Conservation (phyloP, 2,113 vertebrate genomes). For the Capreolus pygargus region DNA sequence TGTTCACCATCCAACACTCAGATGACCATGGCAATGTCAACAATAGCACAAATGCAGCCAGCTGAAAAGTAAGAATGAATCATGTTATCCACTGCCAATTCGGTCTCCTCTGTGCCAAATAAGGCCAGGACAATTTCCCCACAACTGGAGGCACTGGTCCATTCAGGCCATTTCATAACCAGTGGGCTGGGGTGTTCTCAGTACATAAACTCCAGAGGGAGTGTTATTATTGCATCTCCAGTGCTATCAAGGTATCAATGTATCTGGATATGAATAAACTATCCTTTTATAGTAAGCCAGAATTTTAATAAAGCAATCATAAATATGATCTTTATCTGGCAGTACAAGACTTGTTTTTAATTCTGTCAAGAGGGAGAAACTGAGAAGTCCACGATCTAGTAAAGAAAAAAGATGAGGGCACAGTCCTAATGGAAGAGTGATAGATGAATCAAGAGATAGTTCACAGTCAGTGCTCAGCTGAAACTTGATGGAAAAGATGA, state of each 20-base stretch:
- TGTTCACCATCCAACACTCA: fast-evolving
- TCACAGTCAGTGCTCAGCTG: not conserved
- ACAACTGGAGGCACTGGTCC: not conserved
- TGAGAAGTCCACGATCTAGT: not conserved
- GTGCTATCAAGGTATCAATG: not conserved
- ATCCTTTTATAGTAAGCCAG: not conserved
- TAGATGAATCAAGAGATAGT: not conserved
- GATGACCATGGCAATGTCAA: no score
- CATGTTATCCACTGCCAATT: not conserved
- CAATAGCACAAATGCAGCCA: not conserved
- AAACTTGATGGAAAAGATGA: not conserved
- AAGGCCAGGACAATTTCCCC: not conserved
- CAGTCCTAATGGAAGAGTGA: not conserved
- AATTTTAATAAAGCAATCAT: not conserved
- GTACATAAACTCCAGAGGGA: not conserved
- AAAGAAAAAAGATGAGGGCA: not conserved
- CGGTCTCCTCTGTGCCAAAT: not conserved
- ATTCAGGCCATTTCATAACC: not conserved
- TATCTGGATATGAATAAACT: not conserved
- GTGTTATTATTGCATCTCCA: not conserved
- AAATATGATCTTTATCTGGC: not conserved
- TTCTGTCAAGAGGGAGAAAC: not conserved
- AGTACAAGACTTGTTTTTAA: not conserved
- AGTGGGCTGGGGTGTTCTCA: not conserved
- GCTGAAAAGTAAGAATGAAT: not conserved